Percentiles rank a stretch among this genome's conserved stretches.
phyloP scores from a whole-genome alignment of 2,888 invertebrate genomes.

The Diaperis boleti region DNA sequence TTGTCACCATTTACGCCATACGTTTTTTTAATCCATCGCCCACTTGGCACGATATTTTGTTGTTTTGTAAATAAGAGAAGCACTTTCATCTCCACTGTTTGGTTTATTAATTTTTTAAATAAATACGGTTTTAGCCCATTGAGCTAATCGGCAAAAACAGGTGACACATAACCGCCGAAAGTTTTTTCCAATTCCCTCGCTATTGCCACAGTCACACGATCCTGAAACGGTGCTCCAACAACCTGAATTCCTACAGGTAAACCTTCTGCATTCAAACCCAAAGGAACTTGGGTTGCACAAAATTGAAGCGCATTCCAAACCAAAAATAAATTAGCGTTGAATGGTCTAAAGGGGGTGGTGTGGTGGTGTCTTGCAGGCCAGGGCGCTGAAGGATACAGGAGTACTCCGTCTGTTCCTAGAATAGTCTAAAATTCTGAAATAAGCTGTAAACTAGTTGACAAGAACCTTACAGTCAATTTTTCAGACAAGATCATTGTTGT shows the following conservation, averaged over 20 bases:
- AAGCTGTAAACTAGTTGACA: slow-evolving; percentile 14
- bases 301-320: slow-evolving; percentile 87
- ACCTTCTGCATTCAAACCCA: slow-evolving; percentile 78
- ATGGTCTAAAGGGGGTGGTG: slow-evolving; percentile 80
- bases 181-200: slow-evolving; percentile 76
- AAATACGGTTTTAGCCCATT: background rate
- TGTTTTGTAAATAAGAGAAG: too few species aligned
- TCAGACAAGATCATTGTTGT: slow-evolving; percentile 71
- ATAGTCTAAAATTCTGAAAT: slow-evolving; percentile 69
- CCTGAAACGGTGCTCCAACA: slow-evolving; percentile 73
- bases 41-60: too few species aligned
- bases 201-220: slow-evolving; percentile 80
- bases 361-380: slow-evolving; percentile 87
- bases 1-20: too few species aligned
- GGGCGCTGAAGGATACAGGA: slow-evolving; percentile 87
- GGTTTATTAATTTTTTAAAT: too few species aligned
- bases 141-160: too few species aligned
- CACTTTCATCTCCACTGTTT: too few species aligned
- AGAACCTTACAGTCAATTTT: slow-evolving; percentile 72
- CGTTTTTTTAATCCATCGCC: too few species aligned
- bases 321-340: slow-evolving; percentile 88
- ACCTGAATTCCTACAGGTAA: slow-evolving; percentile 87
- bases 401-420: slow-evolving; percentile 82
- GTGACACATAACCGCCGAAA: slow-evolving; percentile 80
- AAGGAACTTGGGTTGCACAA: slow-evolving; percentile 87